Conservation (phyloP, 2,888 invertebrate genomes). For the Proisotoma minuta region DNA sequence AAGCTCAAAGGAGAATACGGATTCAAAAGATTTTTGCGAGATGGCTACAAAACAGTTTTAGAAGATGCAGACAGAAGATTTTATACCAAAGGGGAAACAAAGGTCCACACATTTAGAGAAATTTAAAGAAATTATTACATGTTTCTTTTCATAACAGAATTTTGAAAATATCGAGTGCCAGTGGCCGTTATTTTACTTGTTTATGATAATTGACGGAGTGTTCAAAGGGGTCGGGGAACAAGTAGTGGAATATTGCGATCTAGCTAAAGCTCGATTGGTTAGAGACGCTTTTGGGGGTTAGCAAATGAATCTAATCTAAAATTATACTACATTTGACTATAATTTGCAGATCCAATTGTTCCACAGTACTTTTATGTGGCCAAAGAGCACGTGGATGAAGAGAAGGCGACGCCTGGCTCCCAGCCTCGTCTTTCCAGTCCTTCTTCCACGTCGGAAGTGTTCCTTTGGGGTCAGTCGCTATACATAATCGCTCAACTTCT, state of each 20-base stretch:
- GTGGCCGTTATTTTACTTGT: constrained; percentile 94
- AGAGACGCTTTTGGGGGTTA: constrained; percentile 75
- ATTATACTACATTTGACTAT: neutral
- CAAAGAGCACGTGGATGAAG: constrained; percentile 66
- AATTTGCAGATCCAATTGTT: constrained; percentile 72
- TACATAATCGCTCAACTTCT: constrained; percentile 89
- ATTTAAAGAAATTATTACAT: neutral
- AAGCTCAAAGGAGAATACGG: constrained; percentile 85
- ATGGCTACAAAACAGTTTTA: constrained; percentile 83
- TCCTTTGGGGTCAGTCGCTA: constrained; percentile 93
- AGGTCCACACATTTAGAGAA: constrained; percentile 52
- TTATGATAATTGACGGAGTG: constrained; percentile 93
- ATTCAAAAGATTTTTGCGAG: constrained; percentile 87
- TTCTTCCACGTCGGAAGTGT: constrained; percentile 55
- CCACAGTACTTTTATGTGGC: constrained; percentile 91
- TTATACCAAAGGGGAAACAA: constrained; percentile 86
- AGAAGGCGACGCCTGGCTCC: constrained; percentile 66
- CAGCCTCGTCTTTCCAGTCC: constrained; percentile 62
- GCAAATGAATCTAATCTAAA: constrained; percentile 10
- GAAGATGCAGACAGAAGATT: constrained; percentile 75
- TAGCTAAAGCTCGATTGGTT: constrained; percentile 74
- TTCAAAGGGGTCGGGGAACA: constrained; percentile 81
- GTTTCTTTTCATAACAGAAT: constrained; percentile 55
- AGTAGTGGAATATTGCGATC: constrained; percentile 83
- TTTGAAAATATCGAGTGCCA: constrained; percentile 96